phyloP scores from a whole-genome alignment of 2,888 invertebrate species.

The Plemyria rubiginata region DNA sequence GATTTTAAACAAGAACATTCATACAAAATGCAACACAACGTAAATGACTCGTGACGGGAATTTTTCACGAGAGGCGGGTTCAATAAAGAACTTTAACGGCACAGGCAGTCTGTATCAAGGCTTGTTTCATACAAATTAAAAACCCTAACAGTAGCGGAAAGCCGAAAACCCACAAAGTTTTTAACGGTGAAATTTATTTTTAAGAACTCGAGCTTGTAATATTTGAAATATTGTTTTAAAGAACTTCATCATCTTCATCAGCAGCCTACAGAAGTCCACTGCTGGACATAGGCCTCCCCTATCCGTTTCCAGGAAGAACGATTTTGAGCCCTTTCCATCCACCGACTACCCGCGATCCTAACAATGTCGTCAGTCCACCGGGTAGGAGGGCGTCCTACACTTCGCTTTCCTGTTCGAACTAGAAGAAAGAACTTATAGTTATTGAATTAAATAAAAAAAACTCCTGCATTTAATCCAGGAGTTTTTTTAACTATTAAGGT shows the following conservation, averaged over 20 bases:
- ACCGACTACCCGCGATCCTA: too few relatives aligned
- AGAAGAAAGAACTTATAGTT: too few relatives aligned
- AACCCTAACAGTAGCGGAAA: background rate
- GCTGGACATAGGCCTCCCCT: too few relatives aligned
- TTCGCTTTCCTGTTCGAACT: too few relatives aligned
- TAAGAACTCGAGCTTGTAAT: background rate
- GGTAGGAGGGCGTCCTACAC: too few relatives aligned
- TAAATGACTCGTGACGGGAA: constrained; percentile 40
- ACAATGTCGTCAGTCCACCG: too few relatives aligned
- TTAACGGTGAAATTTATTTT: constrained; percentile 1
- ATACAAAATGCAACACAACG: constrained; percentile 26
- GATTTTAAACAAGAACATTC: constrained; percentile 12
- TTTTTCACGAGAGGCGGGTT: constrained; percentile 30
- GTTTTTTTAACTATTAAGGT: too few relatives aligned
- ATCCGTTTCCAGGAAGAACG: too few relatives aligned
- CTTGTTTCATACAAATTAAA: constrained; percentile 29
- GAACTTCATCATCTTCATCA: background rate
- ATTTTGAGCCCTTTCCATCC: too few relatives aligned
- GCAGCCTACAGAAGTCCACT: too few relatives aligned
- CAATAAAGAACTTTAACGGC: constrained; percentile 25
- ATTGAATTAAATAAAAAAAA: too few relatives aligned
- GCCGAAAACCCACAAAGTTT: background rate
- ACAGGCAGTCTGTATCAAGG: constrained; percentile 8
- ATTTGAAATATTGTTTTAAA: background rate
- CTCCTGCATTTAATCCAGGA: too few relatives aligned